Percentiles rank a stretch among this genome's conserved stretches.
These are phyloP conservation scores for Sminthopsis crassicaudata DNA, from an alignment of 2,113 vertebrate species.

Conservation along the genomic window DNA sequence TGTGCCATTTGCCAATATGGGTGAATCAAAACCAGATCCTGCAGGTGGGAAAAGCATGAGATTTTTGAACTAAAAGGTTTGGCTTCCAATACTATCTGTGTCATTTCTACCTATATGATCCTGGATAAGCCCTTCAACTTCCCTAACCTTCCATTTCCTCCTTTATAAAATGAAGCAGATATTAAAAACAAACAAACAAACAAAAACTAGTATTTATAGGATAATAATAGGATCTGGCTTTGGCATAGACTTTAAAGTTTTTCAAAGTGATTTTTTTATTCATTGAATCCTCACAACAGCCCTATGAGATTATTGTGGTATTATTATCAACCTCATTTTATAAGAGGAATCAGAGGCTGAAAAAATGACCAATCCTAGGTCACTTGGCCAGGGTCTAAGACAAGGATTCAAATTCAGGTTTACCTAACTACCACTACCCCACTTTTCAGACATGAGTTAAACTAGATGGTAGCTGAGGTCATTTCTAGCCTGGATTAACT, in stretches of 20 bases:
- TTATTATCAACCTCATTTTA: not conserved
- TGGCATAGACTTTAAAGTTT: not conserved
- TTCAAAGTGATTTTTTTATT: not conserved
- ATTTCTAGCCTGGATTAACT: not conserved
- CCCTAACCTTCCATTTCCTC: not conserved
- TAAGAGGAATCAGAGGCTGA: not conserved
- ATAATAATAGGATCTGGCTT: not conserved
- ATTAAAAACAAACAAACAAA: too few relatives aligned
- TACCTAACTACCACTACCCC: not conserved
- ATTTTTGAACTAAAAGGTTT: not conserved
- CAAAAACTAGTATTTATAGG: not conserved
- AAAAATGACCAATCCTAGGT: not conserved
- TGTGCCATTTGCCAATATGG: not conserved
- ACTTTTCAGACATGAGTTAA: not conserved
- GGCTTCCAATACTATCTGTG: not conserved
- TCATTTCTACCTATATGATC: not conserved
- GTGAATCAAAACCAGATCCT: not conserved
- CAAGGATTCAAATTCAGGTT: not conserved
- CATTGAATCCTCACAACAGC: not conserved
- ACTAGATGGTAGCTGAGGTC: not conserved
- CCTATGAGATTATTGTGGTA: not conserved
- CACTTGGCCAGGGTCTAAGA: not conserved
- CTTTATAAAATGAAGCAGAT: not conserved
- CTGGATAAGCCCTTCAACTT: not conserved
- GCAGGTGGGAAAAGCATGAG: not conserved